A percentile compares a stretch with the other conserved stretches of the same genome.
Conservation (phyloP, 2,888 invertebrate species). For the Melieria crassipennis region DNA sequence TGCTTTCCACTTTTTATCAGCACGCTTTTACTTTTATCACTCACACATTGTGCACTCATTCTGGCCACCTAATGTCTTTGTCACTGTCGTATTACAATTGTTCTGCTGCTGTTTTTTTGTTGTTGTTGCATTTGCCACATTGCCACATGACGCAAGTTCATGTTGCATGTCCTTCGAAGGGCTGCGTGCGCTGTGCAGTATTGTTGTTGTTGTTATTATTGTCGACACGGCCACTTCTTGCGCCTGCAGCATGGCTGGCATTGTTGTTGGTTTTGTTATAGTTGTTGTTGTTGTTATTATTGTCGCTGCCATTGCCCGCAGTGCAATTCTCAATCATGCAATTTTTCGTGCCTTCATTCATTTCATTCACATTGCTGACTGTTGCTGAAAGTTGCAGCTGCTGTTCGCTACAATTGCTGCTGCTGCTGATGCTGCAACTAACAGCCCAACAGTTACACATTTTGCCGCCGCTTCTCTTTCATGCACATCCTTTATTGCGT, state of each 20-base stretch:
- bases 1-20: too few relatives aligned
- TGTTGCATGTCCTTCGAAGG: too few relatives aligned
- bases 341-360: slow-evolving; percentile 45
- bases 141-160: too few relatives aligned
- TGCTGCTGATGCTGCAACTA: slow-evolving; percentile 21
- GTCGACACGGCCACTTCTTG: too few relatives aligned
- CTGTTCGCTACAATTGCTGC: slow-evolving; percentile 17
- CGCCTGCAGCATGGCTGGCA: too few relatives aligned
- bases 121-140: slow-evolving; percentile 14
- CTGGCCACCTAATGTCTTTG: too few relatives aligned
- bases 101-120: slow-evolving; percentile 23
- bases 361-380: slow-evolving; percentile 40
- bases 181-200: too few relatives aligned
- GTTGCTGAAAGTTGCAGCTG: slow-evolving; percentile 32
- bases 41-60: too few relatives aligned
- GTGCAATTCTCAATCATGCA: slow-evolving; percentile 55
- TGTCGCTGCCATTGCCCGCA: slow-evolving; percentile 41
- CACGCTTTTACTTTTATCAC: too few relatives aligned
- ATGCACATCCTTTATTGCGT: neutral
- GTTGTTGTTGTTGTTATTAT: neutral
- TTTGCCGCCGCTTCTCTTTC: slow-evolving; percentile 9
- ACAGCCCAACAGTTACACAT: neutral
- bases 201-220: too few relatives aligned
- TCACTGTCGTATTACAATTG: too few relatives aligned
- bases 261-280: too few relatives aligned